Percentiles rank a stretch among this genome's conserved stretches.
These are phyloP conservation scores for Otolemur garnettii DNA, from an alignment of 2,113 vertebrate genomes.

Conservation along the genomic window DNA sequence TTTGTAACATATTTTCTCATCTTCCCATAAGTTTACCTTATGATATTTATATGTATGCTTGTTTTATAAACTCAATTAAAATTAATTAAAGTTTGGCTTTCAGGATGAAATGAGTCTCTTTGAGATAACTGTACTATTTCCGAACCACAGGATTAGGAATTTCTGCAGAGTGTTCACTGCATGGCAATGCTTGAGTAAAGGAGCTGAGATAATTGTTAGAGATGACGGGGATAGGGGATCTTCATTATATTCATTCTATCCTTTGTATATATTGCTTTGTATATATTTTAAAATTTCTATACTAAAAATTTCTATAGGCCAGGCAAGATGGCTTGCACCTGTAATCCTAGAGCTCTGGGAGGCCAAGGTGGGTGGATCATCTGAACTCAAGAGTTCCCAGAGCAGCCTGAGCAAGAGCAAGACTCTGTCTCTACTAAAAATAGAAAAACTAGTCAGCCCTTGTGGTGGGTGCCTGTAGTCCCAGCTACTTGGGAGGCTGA, in stretches of 20 bases:
- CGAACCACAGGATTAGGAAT: neutral
- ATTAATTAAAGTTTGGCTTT: constrained; percentile 52
- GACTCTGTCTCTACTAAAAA: too few species aligned
- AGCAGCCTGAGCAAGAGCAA: too few species aligned
- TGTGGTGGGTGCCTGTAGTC: too few species aligned
- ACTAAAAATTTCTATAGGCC: neutral
- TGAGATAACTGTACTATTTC: neutral
- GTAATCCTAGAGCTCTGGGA: too few species aligned
- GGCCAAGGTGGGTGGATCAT: too few species aligned
- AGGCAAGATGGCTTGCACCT: too few species aligned
- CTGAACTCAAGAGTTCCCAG: too few species aligned
- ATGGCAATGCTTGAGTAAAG: neutral
- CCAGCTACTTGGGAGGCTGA: too few species aligned
- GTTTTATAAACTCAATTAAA: constrained; percentile 17
- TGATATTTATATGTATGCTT: neutral
- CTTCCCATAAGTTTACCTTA: neutral
- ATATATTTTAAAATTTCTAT: neutral
- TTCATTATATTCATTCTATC: neutral
- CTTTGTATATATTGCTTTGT: neutral
- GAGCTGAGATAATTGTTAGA: neutral
- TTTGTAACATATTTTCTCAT: neutral
- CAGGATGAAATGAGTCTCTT: neutral
- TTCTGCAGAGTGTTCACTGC: neutral
- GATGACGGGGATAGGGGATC: neutral
- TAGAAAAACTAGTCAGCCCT: too few species aligned